Evolutionary conservation across 1,140 invertebrate genomes (phyloP).

Genomic region (Sarcophaga peregrina): DNA sequence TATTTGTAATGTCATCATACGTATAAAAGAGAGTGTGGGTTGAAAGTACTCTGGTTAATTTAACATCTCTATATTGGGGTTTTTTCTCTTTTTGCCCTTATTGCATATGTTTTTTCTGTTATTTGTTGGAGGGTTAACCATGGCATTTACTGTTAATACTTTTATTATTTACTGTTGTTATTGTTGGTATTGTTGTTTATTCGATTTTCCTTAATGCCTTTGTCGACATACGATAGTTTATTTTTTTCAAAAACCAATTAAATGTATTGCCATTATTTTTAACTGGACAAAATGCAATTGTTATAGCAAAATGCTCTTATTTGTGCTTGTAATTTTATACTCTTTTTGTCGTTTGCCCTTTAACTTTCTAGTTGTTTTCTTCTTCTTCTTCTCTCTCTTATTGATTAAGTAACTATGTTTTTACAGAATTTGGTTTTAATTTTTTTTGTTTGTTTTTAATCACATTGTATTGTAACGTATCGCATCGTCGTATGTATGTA

Average conservation of each 20-base stretch:
- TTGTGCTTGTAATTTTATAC: neutral
- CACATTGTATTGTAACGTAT: too few relatives aligned
- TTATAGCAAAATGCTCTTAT: neutral
- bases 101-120: constrained; percentile 7
- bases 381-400: neutral
- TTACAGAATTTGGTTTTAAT: neutral
- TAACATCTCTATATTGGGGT: neutral
- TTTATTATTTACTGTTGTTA: neutral
- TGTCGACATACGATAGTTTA: neutral
- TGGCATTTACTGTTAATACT: constrained; percentile 37
- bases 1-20: neutral
- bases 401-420: neutral
- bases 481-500: neutral
- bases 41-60: too few relatives aligned
- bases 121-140: constrained; percentile 29
- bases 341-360: neutral
- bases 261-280: neutral
- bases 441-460: too few relatives aligned
- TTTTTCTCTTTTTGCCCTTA: neutral
- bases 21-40: neutral
- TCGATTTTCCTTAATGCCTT: neutral
- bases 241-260: constrained; percentile 10
- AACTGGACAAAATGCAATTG: neutral
- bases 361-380: neutral
- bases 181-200: neutral